phyloP scores from a whole-genome alignment of 2,888 invertebrate genomes.

The Pheosia gnoma region DNA sequence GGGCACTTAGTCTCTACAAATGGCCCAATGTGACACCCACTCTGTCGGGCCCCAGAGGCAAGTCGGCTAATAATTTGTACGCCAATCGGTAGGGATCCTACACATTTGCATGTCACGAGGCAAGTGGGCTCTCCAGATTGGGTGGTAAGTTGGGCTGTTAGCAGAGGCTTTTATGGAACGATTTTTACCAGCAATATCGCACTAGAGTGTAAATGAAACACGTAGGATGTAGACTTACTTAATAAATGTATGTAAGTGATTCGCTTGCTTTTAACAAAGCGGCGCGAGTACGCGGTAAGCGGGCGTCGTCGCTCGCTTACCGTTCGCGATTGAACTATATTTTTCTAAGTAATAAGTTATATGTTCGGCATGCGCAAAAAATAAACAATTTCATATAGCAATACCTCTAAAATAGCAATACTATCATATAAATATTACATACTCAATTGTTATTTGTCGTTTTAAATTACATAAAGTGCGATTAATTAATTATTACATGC shows the following conservation, averaged over 20 bases:
- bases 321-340: background rate
- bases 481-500: background rate
- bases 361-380: background rate
- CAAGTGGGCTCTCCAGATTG: too few relatives aligned
- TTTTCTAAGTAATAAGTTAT: background rate
- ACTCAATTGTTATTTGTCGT: background rate
- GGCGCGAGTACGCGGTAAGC: background rate
- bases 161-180: too few relatives aligned
- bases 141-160: too few relatives aligned
- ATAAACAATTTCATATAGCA: background rate
- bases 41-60: too few relatives aligned
- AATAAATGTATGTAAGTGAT: background rate
- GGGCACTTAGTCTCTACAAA: too few relatives aligned
- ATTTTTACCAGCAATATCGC: background rate
- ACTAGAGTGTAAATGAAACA: background rate
- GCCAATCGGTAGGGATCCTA: too few relatives aligned
- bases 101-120: too few relatives aligned
- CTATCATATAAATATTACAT: background rate
- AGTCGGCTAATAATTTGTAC: too few relatives aligned
- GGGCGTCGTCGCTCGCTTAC: background rate
- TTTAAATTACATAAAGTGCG: background rate
- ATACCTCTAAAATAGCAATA: slow-evolving; percentile 4
- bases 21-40: too few relatives aligned
- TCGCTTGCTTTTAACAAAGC: background rate
- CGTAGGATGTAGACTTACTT: background rate